These are phyloP conservation scores for Sturnus vulgaris DNA, from an alignment of 2,113 vertebrate species.

Conservation along the genomic window DNA sequence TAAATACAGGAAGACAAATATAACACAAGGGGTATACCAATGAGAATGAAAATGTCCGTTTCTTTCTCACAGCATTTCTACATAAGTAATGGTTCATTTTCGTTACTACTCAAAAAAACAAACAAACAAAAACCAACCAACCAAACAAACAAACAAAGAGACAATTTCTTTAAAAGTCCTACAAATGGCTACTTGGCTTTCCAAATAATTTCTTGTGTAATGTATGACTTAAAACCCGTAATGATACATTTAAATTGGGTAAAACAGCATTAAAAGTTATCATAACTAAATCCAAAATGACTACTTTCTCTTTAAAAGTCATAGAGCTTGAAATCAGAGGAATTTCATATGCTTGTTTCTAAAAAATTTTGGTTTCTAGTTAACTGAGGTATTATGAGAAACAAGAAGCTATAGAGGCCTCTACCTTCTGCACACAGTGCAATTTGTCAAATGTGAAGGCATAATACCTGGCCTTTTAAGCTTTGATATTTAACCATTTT, in stretches of 20 bases:
- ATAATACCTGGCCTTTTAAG: not conserved
- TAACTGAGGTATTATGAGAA: not conserved
- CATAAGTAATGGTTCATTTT: not conserved
- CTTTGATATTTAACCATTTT: not conserved
- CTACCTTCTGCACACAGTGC: not conserved
- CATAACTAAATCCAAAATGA: not conserved
- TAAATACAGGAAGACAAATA: not conserved
- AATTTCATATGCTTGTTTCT: not conserved
- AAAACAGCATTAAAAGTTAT: not conserved
- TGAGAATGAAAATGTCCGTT: slow-evolving; percentile 28
- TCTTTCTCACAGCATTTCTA: slow-evolving; percentile 1
- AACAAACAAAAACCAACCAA: not conserved
- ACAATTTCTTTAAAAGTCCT: not conserved
- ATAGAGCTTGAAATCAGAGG: not conserved
- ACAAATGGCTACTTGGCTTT: not conserved
- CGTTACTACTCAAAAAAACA: not conserved
- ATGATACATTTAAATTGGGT: not conserved
- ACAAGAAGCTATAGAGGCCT: not conserved
- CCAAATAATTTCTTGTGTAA: not conserved
- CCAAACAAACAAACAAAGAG: not conserved
- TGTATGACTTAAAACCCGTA: not conserved
- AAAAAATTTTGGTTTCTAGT: not conserved
- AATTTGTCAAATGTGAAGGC: not conserved
- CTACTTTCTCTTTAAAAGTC: not conserved
- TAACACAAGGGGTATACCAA: slow-evolving; percentile 2